Base-by-base conservation (phyloP, 2,888 invertebrate species). In the Boloria selene region DNA sequence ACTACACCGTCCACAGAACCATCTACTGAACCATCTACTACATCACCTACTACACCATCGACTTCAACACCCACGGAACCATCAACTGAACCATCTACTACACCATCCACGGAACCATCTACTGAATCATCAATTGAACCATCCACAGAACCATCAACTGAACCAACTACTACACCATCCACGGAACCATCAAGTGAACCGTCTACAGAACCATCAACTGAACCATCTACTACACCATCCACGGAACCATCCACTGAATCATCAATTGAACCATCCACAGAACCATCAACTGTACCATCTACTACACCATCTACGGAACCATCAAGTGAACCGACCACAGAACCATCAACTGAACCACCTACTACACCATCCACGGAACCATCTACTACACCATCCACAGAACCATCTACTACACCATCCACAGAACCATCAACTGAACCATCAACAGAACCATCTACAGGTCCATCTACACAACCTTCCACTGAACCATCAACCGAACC, bases 41-140 rank as follows among this genome's bases (percentile, higher is more conserved):
- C 4, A 7, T 2, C 6, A 26, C 4, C 55, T 13, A 44, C 42
- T 4, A 16, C 13, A 18, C 13, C 44, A 4, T 5, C 52, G 3
- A 45, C 61, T 13, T 14, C 6, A 13, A 7, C 47, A 44, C 14
- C 62, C 2, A 51, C 55, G 5, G 31, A 17, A n/a, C 26, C 31
- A 16, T 16, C 42, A 0, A 17, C 54, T 6, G 60, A 51, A 13
- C n/a, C 60, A 4, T 10, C 60, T 14, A 31, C 60, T 14, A 31
- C 4, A 13, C 14, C 26, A 3, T 13, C 50, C 22, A 54, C 65
- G 7, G 60, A 55, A 10, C 56, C 58, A 50, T 10, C 56, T 1
- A 61, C 56, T 45, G 64, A 67, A n/a, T n/a, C 53, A 6, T 18
- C 66, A 5, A 60, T 67, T 5, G 69, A 69, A 16, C 52, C 69